Evolutionary conservation across 2,113 vertebrate genomes (phyloP).

Genomic region (Carassius carassius): DNA sequence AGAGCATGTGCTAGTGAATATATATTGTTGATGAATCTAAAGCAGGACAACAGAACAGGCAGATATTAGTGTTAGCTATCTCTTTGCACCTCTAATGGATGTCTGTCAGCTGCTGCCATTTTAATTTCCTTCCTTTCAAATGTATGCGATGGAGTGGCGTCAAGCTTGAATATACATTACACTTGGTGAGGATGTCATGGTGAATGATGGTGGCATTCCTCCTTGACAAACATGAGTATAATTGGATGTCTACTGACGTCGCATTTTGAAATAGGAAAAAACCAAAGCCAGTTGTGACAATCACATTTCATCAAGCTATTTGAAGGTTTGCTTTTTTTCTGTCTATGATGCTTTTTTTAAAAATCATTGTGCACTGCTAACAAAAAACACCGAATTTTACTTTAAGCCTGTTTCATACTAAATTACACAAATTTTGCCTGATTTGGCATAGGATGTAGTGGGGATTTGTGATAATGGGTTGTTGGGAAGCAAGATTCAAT

Average conservation of each 20-base stretch:
- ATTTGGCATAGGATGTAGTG: no score
- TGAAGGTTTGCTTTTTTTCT: no score
- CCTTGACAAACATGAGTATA: conserved; percentile 44
- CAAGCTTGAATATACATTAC: conserved; percentile 51
- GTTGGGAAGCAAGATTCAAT: no score
- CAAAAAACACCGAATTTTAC: no score
- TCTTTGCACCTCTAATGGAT: conserved; percentile 55
- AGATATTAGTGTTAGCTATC: conserved; percentile 65
- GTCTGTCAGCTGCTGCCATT: conserved; percentile 53
- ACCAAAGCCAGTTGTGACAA: no score
- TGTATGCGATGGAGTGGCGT: conserved; percentile 60
- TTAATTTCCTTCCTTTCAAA: conserved; percentile 62
- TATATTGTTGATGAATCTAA: conserved; percentile 59
- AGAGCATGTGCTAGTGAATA: conserved; percentile 29
- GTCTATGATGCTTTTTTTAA: no score
- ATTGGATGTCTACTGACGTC: conserved; percentile 23
- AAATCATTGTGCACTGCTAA: no score
- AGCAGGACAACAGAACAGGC: conserved; percentile 56
- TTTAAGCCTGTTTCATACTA: no score
- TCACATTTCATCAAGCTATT: no score
- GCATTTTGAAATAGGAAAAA: neutral
- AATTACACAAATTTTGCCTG: no score
- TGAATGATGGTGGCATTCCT: conserved; percentile 58
- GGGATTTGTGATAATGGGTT: no score
- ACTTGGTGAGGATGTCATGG: conserved; percentile 41